phyloP scores from a whole-genome alignment of 2,113 vertebrate species.

The Sarotherodon lohbergeri region DNA sequence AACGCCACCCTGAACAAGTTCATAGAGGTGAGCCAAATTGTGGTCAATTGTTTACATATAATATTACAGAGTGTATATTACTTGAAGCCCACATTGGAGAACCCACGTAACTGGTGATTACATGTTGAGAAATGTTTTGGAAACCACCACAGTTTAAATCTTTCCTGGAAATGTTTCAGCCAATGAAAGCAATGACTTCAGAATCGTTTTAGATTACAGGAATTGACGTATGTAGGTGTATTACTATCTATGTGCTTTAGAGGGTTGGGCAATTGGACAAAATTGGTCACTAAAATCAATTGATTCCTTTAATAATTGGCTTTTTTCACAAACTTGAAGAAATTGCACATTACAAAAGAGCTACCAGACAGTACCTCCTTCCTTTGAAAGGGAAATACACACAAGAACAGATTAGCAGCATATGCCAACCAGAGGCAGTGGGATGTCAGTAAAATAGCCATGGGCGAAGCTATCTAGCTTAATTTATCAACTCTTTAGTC shows the following conservation, averaged over 20 bases:
- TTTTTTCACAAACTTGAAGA: background rate
- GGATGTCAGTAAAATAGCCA: background rate
- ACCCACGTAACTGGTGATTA: no score
- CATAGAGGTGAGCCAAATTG: constrained; percentile 86
- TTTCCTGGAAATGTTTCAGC: background rate
- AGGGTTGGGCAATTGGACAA: background rate
- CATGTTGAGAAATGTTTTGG: background rate
- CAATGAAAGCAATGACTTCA: background rate
- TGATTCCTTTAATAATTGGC: background rate
- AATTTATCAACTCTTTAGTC: background rate
- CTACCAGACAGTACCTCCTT: background rate
- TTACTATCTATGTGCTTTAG: background rate
- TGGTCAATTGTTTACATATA: background rate
- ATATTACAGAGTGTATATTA: background rate
- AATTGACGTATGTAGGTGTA: fast-evolving
- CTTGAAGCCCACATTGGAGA: background rate
- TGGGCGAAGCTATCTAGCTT: background rate
- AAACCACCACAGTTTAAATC: background rate
- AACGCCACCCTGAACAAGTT: constrained; percentile 99
- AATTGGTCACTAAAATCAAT: background rate
- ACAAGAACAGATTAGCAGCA: fast-evolving
- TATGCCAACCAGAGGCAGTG: background rate
- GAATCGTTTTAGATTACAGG: background rate
- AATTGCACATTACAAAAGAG: background rate
- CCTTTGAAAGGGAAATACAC: background rate